Evolutionary conservation across 1,140 invertebrate species (phyloP), one percentile per base, ranked within the genome.

Genomic region (Cyrtorhinus lividipennis): DNA sequence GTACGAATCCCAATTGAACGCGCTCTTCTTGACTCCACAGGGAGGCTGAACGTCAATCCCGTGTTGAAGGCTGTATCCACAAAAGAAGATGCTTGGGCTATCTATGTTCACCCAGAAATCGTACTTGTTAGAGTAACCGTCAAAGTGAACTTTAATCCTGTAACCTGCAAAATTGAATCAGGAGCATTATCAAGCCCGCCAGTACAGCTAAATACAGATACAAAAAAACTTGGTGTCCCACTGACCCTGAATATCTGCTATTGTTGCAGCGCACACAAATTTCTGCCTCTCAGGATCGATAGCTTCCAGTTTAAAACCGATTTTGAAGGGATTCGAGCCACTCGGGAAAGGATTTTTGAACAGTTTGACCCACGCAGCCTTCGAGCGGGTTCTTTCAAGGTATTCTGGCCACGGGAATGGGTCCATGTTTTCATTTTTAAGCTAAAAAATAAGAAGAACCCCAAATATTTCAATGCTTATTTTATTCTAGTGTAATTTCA

Each of bases 91-190:
- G 71, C 93, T 87, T 67, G 83, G 80, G 1, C 87, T 92, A 72
- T 96, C 88, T 0, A 87, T 87, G 75, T 95, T 94, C 12, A 87
- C 82, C 93, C 93, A 98, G 73, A 92, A 97, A 75, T 97, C 92
- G 72, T 91, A 91, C 70, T 84, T 82, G 65, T 88, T 86, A 0
- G 87, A 82, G 73, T 88, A 96, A 1, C 90, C 92, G 76, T 96
- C 93, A 75, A 98, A 95, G 74, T 92, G 90, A 2, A 97, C 75
- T 62, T 90, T 80, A 68, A 97, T 76, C 30, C 94, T 78, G 71
- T 87, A 88, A 23, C 88, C 88, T 78, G 53, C 13, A 67, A 73
- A 61, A 62, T 38, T 38, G 5, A 38, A 38, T 38, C 5, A 38
- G 5, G 30, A 38, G 30, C 30, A 38, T n/a, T n/a, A n/a, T n/a